Conservation (phyloP, 1,140 invertebrate genomes). For the Drosophila arizonae region DNA sequence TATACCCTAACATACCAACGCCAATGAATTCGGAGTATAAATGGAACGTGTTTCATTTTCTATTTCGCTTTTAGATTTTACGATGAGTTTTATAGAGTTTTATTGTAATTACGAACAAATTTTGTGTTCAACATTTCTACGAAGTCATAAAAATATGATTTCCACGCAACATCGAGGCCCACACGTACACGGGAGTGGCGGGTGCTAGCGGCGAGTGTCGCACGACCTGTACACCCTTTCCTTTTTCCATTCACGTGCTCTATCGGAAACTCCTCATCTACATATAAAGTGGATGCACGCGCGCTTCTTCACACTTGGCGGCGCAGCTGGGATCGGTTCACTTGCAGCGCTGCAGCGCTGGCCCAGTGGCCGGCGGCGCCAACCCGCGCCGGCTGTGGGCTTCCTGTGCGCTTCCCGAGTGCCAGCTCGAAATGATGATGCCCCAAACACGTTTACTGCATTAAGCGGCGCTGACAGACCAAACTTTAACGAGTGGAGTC, state of each 20-base stretch:
- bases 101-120: slow-evolving; percentile 79
- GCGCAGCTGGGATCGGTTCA: slow-evolving; percentile 36
- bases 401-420: slow-evolving; percentile 1
- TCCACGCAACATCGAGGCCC: slow-evolving; percentile 15
- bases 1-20: not conserved
- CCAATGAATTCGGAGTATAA: too few relatives aligned
- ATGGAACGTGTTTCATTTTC: slow-evolving; percentile 24
- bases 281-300: slow-evolving; percentile 37
- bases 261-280: slow-evolving; percentile 42
- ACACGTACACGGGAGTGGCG: slow-evolving; percentile 43
- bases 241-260: slow-evolving; percentile 41
- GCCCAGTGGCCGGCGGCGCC: slow-evolving; percentile 65
- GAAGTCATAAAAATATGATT: slow-evolving; percentile 77
- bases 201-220: slow-evolving; percentile 12
- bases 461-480: slow-evolving; percentile 27
- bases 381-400: slow-evolving; percentile 38
- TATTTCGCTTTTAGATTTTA: slow-evolving; percentile 58
- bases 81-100: slow-evolving; percentile 73
- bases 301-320: slow-evolving; percentile 34
- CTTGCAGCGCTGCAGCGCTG: slow-evolving; percentile 26
- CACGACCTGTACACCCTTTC: slow-evolving; percentile 13
- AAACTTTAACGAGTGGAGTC: slow-evolving; percentile 17
- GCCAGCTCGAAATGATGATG: slow-evolving; percentile 51
- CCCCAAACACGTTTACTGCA: slow-evolving; percentile 43
- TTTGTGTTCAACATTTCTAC: slow-evolving; percentile 61